These are phyloP conservation scores for Antedon mediterranea DNA, from an alignment of 53 echinoderm and acorn worm genomes.

Conservation along the genomic window DNA sequence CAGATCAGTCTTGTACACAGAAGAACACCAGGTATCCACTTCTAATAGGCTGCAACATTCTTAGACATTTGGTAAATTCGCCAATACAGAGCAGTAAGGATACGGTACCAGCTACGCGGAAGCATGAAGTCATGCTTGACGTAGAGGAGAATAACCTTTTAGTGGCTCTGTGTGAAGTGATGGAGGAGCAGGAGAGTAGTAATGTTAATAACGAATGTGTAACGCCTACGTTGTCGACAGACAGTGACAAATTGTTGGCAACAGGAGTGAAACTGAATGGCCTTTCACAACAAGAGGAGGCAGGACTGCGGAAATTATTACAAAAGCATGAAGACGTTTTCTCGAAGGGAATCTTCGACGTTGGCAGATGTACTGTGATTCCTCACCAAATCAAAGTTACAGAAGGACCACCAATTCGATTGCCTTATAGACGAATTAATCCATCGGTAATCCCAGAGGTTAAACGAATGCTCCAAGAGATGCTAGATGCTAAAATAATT, in stretches of 20 bases:
- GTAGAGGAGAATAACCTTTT: not conserved
- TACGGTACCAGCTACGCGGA: not conserved
- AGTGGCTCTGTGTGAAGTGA: too few relatives aligned
- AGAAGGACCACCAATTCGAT: not conserved
- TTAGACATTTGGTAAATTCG: not conserved
- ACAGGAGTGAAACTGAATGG: conserved; percentile 17
- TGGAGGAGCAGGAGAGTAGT: too few relatives aligned
- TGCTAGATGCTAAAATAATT: conserved; percentile 25
- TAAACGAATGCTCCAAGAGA: conserved; percentile 11
- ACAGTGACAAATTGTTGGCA: too few relatives aligned
- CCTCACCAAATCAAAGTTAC: not conserved
- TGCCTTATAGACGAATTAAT: not conserved
- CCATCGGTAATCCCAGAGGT: not conserved
- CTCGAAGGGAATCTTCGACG: conserved; percentile 13
- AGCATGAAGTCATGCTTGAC: not conserved
- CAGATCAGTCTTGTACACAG: not conserved
- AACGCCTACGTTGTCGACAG: too few relatives aligned
- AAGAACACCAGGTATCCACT: not conserved
- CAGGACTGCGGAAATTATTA: not conserved
- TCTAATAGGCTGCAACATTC: not conserved
- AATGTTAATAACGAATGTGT: too few relatives aligned
- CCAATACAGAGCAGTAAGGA: too few relatives aligned
- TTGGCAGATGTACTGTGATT: conserved; percentile 12
- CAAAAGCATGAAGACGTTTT: not conserved
- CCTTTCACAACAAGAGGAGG: conserved; percentile 1